Evolutionary conservation across 2,888 invertebrate species (phyloP).

Genomic region (Drosophila sordidapex): DNA sequence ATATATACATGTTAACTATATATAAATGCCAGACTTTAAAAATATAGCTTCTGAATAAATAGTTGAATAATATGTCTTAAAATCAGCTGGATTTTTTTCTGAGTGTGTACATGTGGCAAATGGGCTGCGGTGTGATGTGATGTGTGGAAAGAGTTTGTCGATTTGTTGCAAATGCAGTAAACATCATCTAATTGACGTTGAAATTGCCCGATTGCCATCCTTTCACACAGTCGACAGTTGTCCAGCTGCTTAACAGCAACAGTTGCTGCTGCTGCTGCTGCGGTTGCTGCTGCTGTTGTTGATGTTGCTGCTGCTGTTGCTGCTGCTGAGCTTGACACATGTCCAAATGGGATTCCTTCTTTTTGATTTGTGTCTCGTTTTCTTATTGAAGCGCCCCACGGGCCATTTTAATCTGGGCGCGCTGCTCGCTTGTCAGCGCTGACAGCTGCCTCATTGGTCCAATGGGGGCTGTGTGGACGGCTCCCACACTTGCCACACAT

Average conservation of each 20-base stretch:
- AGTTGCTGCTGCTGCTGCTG: constrained; percentile 2
- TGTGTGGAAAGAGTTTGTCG: constrained; percentile 63
- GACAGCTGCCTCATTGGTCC: constrained; percentile 69
- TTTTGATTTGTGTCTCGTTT: constrained; percentile 42
- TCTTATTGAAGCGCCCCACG: constrained; percentile 40
- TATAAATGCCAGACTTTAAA: too few species aligned
- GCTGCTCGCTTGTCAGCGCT: constrained; percentile 44
- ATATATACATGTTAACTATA: too few species aligned
- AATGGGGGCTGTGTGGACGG: constrained; percentile 35
- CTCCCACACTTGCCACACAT: neutral
- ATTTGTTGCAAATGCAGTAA: constrained; percentile 79
- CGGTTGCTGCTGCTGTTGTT: constrained; percentile 3
- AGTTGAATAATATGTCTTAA: neutral
- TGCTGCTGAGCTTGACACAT: constrained; percentile 69
- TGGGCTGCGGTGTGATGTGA: constrained; percentile 1
- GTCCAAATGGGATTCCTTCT: constrained; percentile 57
- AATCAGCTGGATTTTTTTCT: neutral
- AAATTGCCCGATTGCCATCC: constrained; percentile 54
- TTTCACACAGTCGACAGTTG: neutral
- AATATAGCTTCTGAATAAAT: neutral
- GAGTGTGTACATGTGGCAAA: constrained; percentile 32
- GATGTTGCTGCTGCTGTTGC: constrained; percentile 23
- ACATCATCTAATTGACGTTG: constrained; percentile 79
- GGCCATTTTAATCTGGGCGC: constrained; percentile 55
- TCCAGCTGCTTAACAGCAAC: constrained; percentile 18